A percentile compares a stretch with the other conserved stretches of the same genome.
These are phyloP conservation scores for Nanorana parkeri DNA, from an alignment of 2,113 vertebrate genomes.

Conservation along the genomic window DNA sequence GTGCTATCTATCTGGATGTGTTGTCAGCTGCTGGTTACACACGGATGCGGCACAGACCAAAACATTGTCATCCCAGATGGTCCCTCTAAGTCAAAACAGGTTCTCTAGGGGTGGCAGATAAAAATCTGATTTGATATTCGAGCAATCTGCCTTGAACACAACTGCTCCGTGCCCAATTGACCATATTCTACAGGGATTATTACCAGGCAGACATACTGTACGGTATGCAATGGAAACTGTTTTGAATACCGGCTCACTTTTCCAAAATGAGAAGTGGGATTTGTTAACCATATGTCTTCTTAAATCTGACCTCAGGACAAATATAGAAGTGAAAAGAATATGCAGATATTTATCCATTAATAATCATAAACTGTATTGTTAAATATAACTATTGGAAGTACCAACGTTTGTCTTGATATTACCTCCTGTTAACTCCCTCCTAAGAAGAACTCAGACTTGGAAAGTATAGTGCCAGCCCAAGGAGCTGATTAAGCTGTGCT, in stretches of 20 bases:
- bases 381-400: no score
- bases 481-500: no score
- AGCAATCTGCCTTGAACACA: background rate
- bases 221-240: background rate
- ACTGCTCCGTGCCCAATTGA: slow-evolving; percentile 25
- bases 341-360: no score
- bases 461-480: no score
- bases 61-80: slow-evolving; percentile 42
- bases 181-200: slow-evolving; percentile 16
- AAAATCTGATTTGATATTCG: slow-evolving; percentile 32
- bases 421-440: no score
- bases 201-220: background rate
- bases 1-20: slow-evolving; percentile 16
- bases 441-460: no score
- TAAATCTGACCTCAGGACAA: no score
- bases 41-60: background rate
- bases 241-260: background rate
- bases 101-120: background rate
- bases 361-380: no score
- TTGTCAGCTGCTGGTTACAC: slow-evolving; percentile 19
- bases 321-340: no score
- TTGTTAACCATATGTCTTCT: no score
- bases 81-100: slow-evolving; percentile 5
- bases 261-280: background rate
- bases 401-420: no score